These are phyloP conservation scores for Ricordea florida DNA, from an alignment of 92 coral and sea anemone species.

Conservation along the genomic window DNA sequence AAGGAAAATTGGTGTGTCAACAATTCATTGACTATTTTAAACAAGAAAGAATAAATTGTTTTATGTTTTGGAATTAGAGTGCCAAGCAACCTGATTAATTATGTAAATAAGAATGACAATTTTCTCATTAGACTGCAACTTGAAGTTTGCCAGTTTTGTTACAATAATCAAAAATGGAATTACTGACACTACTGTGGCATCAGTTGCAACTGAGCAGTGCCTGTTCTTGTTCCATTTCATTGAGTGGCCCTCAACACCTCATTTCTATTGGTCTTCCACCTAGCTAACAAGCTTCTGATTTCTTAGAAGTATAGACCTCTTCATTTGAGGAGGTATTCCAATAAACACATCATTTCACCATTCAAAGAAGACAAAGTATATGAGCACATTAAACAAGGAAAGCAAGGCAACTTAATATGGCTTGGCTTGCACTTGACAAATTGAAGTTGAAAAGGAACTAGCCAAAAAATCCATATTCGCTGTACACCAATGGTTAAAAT, in stretches of 20 bases:
- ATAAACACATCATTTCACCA: slow-evolving; percentile 5
- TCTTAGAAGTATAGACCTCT: background rate
- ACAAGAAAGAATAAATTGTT: background rate
- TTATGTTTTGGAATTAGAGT: background rate
- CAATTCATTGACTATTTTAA: background rate
- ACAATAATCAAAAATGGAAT: slow-evolving; percentile 1
- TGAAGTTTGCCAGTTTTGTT: background rate
- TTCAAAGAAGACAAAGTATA: background rate
- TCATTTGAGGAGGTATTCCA: slow-evolving; percentile 15
- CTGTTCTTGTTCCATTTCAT: slow-evolving; percentile 3
- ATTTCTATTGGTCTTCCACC: too few species aligned
- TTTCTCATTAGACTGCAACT: background rate
- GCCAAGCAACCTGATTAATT: slow-evolving; percentile 8
- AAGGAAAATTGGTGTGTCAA: background rate
- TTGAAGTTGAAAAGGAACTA: background rate
- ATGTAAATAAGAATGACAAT: slow-evolving; percentile 5
- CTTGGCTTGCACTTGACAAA: background rate
- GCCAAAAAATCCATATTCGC: background rate
- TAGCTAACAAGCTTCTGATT: background rate
- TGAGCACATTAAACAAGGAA: slow-evolving; percentile 4
- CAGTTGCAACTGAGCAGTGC: background rate
- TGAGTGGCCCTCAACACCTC: background rate
- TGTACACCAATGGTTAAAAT: background rate
- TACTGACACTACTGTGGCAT: background rate
- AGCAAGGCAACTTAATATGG: too few species aligned